Base-by-base conservation (phyloP, 2,888 invertebrate species). In the Mesorhabditis spiculigera region DNA sequence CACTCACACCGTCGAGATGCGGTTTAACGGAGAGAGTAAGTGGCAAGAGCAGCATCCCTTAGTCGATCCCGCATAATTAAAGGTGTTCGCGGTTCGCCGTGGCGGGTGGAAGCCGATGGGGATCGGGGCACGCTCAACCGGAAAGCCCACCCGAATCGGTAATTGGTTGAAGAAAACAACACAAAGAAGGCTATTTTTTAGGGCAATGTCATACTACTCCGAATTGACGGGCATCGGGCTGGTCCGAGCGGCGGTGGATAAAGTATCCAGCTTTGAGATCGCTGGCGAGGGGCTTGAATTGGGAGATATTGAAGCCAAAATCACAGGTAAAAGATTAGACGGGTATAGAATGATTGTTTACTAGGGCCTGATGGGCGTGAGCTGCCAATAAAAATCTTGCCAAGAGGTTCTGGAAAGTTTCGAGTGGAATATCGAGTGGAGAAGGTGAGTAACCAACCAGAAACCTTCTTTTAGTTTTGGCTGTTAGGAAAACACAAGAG, bases 1-100 rank as follows among this genome's bases (percentile, higher is more conserved):
- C 63, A 90, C 91, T 4, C 95, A 96, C 87, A 90, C 92, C 42
- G 93, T 96, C 63, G 92, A 94, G 83, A 94, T 96, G 89, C 93
- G 93, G 73, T 97, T 96, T 89, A 96, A 97, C 87, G 87, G 87
- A 5, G 75, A 78, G 66, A 74, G 75, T 66, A 74, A 76, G 16
- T 28, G 28, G 28, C 28, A 28, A 28, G 28, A 28, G 28, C 28
- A 28, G 28, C 28, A 28, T 28, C 28, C 28, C 28, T 28, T 28
- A 28, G 28, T 28, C 28, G n/a, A 50, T 13, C 10, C 58, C n/a
- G 8, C 58, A 50, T 13, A n/a, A 13, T 10, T 50, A 13, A 10
- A 50, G 58, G 58, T 50, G 58, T 50, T 50, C 58, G 63, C n/a
- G 63, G 63, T n/a, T 63, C 63, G 58, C 78, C 78, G 65, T 78